Evolutionary conservation across 2,113 vertebrate species (phyloP).

Genomic region (Edolisoma coerulescens): DNA sequence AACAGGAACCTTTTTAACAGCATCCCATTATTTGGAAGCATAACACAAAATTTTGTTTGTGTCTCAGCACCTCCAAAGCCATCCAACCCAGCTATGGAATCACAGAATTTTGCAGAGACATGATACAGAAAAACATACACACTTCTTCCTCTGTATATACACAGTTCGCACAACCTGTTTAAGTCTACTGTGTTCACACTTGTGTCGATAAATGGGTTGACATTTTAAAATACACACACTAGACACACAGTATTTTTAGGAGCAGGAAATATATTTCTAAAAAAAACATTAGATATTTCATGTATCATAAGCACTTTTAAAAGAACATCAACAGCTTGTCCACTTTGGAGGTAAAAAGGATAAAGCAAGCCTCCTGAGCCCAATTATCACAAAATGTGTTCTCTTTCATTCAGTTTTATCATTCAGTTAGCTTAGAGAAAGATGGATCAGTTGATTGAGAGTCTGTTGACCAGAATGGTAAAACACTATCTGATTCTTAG

Average conservation of each 20-base stretch:
- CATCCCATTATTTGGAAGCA: neutral
- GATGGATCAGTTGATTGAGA: neutral
- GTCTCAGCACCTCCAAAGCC: neutral
- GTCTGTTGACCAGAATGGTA: neutral
- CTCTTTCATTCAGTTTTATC: constrained; percentile 23
- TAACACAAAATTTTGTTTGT: neutral
- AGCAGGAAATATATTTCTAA: neutral
- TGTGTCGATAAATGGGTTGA: neutral
- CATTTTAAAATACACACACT: neutral
- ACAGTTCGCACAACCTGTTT: neutral
- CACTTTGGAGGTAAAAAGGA: neutral
- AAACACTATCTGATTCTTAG: neutral
- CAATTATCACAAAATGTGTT: constrained; percentile 49
- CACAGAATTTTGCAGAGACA: neutral
- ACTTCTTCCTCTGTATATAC: neutral
- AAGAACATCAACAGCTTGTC: constrained; percentile 24
- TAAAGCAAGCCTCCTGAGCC: constrained; percentile 23
- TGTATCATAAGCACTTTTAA: constrained; percentile 13
- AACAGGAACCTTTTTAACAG: neutral
- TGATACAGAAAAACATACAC: neutral
- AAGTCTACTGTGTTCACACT: neutral
- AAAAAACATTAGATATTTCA: neutral
- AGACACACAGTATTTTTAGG: neutral
- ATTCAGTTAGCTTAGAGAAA: constrained; percentile 11
- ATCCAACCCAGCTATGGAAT: neutral